Percentiles rank a stretch among this genome's conserved stretches.
Evolutionary conservation across 2,888 invertebrate species (phyloP).

Genomic region (Gryllus longicercus): DNA sequence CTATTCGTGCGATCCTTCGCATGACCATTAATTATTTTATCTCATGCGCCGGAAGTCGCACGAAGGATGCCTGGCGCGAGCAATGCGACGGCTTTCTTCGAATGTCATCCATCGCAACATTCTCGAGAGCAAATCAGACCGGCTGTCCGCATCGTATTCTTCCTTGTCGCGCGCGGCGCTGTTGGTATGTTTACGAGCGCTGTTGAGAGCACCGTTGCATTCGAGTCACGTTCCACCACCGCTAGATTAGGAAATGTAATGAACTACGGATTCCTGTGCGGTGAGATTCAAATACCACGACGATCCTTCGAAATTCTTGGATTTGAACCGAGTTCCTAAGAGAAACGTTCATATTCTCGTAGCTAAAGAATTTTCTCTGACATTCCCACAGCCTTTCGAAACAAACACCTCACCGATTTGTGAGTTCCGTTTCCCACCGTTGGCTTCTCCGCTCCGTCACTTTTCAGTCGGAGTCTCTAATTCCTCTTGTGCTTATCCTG

Average conservation of each 20-base stretch:
- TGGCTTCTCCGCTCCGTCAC: not conserved
- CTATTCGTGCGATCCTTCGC: not conserved
- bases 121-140: slow-evolving; percentile 5
- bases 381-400: not conserved
- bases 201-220: slow-evolving; percentile 17
- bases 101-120: slow-evolving; percentile 6
- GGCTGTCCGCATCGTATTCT: not conserved
- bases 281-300: not conserved
- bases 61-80: not conserved
- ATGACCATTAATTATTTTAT: not conserved
- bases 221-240: not conserved
- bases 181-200: slow-evolving; percentile 8
- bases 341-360: slow-evolving; percentile 3
- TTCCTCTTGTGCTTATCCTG: not conserved
- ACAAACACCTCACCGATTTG: not conserved
- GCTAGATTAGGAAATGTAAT: not conserved
- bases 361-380: not conserved
- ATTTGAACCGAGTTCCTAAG: not conserved
- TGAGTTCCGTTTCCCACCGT: not conserved
- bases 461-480: not conserved
- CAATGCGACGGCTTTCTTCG: not conserved
- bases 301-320: slow-evolving; percentile 2
- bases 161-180: not conserved
- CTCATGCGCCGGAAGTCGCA: not conserved
- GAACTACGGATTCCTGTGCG: slow-evolving; percentile 4